Base-by-base conservation (phyloP, 2,888 invertebrate species). In the Macrosiphum euphorbiae region DNA sequence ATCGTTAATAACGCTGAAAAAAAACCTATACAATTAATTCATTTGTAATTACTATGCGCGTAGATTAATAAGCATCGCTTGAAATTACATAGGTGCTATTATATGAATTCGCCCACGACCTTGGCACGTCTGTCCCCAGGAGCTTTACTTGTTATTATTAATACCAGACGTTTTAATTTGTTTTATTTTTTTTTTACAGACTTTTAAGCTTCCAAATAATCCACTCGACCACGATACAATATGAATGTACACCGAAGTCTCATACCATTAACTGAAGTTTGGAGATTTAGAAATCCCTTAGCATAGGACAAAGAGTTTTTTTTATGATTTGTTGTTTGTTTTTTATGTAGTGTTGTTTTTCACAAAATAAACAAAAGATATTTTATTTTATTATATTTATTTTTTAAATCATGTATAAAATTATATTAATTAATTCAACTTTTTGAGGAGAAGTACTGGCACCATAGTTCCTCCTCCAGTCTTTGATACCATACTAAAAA, bases 81-180 rank as follows among this genome's bases (percentile, higher is more conserved):
- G 20, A 78, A 78, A 78, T 35, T 78, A 41, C 78, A 78, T 78
- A 35, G 78, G 55, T 88, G 41, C 41, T 58, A 44, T 44, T 26
- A 58, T 58, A 41, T 41, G 41, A 55, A 58, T 88, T 55, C 41
- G 55, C 41, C 41, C 41, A 55, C 24, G 88, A 88, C 55, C 88
- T 55, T 88, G 88, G 55, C 35, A 35, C 55, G 88, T 88, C 35
- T 88, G 55, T 88, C 55, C 55, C 28, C 28, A 58, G 88, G 55
- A 88, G 88, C 88, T 58, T 88, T 88, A 88, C 50, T 55, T 55
- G 88, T 58, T 41, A 88, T 55, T 88, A 88, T 78, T 35, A 20
- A 55, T 35, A 41, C 55, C 88, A 58, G 55, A 41, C 41, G 28
- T 88, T 55, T 78, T 35, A 78, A 78, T 35, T 67, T 67, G 67